Evolutionary conservation across 2,888 invertebrate species (phyloP), one percentile per base, ranked within the genome.

Genomic region (Oithona nana): DNA sequence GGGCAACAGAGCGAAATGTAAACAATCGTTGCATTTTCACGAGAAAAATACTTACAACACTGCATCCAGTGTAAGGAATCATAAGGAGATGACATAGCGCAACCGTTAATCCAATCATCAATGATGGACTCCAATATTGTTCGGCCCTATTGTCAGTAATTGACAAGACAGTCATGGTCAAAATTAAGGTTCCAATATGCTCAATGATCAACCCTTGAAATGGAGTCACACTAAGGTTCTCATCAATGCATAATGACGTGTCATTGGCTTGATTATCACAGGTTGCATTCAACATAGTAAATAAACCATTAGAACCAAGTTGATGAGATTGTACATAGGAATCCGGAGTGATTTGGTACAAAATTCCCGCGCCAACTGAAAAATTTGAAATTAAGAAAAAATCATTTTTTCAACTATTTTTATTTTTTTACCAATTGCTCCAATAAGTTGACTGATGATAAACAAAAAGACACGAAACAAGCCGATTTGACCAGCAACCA

Each of bases 281-380:
- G 16, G 39, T 39, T 16, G 6, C 39, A 39, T 39, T 39, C 8
- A 39, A 39, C 16, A 11, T 39, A 6, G 16, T 11, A 16, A 6
- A 11, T 16, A 39, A 39, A 11, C 6, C 39, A 39, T 39, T 39
- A 11, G 16, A 6, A 11, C 39, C 39, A 39, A 11, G 16, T 11
- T 39, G 6, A 16, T 39, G 39, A 39, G n/a, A n/a, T n/a, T n/a
- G n/a, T n/a, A n/a, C n/a, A n/a, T 39, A 11, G 39, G 39, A 11
- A 16, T 39, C 39, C 6, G 39, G 39, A 51, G 20, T 22, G 63
- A 24, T 57, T 28, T 16, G 66, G 66, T 51, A 22, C 26, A 58
- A 29, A 2, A 51, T 20, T 28, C 64, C 50, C 6, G 51, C 24
- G 8, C 51, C 16, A 16, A 8, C 16, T 51, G 20, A 22, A 16